phyloP scores from a whole-genome alignment of 2,888 invertebrate species.

The Lydus trimaculatus region DNA sequence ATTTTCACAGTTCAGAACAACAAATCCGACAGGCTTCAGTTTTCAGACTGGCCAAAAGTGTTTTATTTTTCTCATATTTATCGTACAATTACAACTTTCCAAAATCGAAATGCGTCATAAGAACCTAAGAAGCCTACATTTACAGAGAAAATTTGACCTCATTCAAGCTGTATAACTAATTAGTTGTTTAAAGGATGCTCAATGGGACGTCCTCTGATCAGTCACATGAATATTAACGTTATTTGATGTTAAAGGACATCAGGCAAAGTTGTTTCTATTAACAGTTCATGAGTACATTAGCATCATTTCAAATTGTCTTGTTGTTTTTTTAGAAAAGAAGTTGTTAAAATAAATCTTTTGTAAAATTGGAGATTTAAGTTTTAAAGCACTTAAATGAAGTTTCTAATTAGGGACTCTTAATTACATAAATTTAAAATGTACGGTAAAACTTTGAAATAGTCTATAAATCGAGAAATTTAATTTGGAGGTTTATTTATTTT shows the following conservation, averaged over 20 bases:
- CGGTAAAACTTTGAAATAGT: neutral
- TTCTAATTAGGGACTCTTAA: neutral
- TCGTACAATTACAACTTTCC: no score
- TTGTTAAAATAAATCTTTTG: no score
- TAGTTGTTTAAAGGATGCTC: neutral
- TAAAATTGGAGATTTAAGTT: neutral
- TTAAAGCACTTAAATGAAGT: neutral
- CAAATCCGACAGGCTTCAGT: no score
- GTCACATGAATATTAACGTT: neutral
- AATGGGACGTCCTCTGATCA: neutral
- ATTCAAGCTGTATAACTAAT: neutral
- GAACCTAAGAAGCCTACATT: no score
- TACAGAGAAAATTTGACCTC: neutral
- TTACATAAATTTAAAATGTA: neutral
- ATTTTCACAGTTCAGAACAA: no score
- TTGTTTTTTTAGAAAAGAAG: no score
- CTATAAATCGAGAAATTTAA: neutral
- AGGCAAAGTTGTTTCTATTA: neutral
- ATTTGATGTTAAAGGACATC: neutral
- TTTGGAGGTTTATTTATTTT: neutral
- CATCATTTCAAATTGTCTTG: neutral
- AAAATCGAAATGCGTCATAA: no score
- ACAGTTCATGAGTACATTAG: neutral
- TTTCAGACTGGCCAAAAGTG: no score
- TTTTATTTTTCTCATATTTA: no score